Evolutionary conservation across 2,888 invertebrate species (phyloP).

Genomic region (Griposia aprilina): DNA sequence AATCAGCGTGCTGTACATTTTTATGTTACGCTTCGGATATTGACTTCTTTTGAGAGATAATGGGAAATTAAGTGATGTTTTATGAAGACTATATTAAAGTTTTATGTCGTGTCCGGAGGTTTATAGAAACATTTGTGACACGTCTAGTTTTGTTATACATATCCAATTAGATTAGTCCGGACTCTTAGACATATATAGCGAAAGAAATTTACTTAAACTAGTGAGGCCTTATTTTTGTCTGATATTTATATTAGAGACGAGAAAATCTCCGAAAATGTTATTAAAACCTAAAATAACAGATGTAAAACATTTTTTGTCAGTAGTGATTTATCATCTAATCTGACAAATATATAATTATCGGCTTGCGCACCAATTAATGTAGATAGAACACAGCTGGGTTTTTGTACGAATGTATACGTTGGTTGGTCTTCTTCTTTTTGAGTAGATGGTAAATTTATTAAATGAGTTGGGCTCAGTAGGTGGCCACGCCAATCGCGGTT

Average conservation of each 20-base stretch:
- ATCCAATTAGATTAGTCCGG: not conserved
- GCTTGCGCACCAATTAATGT: not conserved
- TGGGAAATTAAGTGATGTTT: conserved; percentile 30
- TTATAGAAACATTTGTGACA: not conserved
- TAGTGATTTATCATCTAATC: not conserved
- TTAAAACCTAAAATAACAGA: not conserved
- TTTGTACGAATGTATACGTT: not conserved
- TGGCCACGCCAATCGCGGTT: no score
- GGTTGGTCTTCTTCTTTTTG: not conserved
- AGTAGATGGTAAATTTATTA: not conserved
- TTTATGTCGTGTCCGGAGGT: not conserved
- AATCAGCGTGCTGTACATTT: conserved; percentile 43
- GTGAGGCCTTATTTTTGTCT: not conserved
- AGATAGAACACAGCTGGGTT: not conserved
- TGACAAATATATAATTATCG: conserved; percentile 1
- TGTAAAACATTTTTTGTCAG: conserved; percentile 2
- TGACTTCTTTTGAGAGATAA: conserved; percentile 27
- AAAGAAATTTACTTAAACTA: not conserved
- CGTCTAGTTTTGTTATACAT: not conserved
- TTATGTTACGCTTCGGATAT: conserved; percentile 35
- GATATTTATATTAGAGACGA: not conserved
- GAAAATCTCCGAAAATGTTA: not conserved
- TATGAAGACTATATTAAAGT: not conserved
- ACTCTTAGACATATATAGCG: not conserved
- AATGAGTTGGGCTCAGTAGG: not conserved